Base-by-base conservation (phyloP, 1,140 invertebrate genomes). In the Apis mellifera region DNA sequence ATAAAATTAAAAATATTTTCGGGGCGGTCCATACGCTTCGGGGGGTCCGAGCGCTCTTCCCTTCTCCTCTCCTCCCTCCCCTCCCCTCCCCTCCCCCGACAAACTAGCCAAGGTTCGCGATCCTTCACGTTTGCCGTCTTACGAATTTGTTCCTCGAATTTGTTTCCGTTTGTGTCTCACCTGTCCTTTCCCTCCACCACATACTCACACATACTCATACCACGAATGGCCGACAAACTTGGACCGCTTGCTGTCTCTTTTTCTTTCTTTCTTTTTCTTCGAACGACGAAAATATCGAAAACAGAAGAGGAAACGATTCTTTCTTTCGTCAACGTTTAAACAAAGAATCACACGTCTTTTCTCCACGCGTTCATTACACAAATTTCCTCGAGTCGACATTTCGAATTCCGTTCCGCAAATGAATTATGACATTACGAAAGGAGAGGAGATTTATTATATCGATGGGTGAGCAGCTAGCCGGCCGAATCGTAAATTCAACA, bases 1-100 rank as follows among this genome's bases (percentile, higher is more conserved):
- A 90, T 90, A 90, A 91, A 91, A 90, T 90, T 86, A 90, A 89
- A 90, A 89, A 90, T 89, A 88, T 88, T 88, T 89, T 89, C 82
- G 84, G 87, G 82, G 84, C 89, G 84, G 89, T 82, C 86, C 68
- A 60, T 42, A 26, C 85, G 42, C 89, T 57, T 78, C 89, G 71
- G 89, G 89, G 87, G 89, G 89, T 90, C 88, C 21, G 11, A 54
- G 19, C 32, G 48, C 42, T 71, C 74, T 42, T 57, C 84, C 69
- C 74, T 71, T 59, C 65, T 32, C 23, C 15, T 2, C 84, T 72
- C 73, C 65, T 48, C 48, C 26, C 0, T 1, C 19, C 17, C 50
- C 26, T n/a, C n/a, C n/a, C n/a, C 73, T 70, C 54, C 48, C 26
- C 0, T 1, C 19, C 17, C 50, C 26, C 48, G 62, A 73, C 60